Conservation (phyloP, 2,113 vertebrate species). For the Greenwoodochromis staneri region DNA sequence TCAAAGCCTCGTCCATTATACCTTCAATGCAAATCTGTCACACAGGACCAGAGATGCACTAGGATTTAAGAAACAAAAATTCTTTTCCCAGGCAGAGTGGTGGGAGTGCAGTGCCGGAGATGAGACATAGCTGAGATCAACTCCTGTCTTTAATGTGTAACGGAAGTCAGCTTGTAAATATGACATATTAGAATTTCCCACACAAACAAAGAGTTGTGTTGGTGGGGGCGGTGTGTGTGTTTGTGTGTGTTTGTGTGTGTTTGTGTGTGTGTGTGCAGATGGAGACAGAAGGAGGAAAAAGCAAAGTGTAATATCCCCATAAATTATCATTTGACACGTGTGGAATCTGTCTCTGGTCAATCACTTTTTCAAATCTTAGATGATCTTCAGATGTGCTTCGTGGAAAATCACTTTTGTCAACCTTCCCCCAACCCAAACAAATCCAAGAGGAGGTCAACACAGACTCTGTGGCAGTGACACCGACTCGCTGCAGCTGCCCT, state of each 20-base stretch:
- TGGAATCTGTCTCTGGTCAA: background rate
- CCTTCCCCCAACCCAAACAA: background rate
- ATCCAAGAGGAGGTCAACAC: background rate
- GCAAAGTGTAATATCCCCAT: background rate
- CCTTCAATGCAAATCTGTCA: slow-evolving; percentile 4
- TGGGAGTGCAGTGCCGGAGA: background rate
- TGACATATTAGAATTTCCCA: slow-evolving; percentile 44
- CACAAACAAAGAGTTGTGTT: background rate
- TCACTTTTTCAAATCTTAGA: background rate
- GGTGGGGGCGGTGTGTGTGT: background rate
- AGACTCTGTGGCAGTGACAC: slow-evolving; percentile 27
- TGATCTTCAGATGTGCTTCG: slow-evolving; percentile 2
- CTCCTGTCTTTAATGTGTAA: background rate
- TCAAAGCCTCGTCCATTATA: slow-evolving; percentile 32
- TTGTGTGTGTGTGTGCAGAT: background rate
- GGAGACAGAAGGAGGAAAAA: background rate
- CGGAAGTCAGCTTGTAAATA: slow-evolving; percentile 46
- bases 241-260: background rate
- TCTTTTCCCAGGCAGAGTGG: background rate
- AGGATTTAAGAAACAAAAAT: background rate
- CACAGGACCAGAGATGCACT: background rate
- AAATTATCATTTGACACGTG: background rate
- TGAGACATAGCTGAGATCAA: background rate
- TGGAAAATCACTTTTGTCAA: slow-evolving; percentile 9
- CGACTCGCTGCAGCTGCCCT: slow-evolving; percentile 17